Evolutionary conservation across 2,113 vertebrate genomes (phyloP), one percentile per base, ranked within the genome.

Genomic region (Xenopus laevis): DNA sequence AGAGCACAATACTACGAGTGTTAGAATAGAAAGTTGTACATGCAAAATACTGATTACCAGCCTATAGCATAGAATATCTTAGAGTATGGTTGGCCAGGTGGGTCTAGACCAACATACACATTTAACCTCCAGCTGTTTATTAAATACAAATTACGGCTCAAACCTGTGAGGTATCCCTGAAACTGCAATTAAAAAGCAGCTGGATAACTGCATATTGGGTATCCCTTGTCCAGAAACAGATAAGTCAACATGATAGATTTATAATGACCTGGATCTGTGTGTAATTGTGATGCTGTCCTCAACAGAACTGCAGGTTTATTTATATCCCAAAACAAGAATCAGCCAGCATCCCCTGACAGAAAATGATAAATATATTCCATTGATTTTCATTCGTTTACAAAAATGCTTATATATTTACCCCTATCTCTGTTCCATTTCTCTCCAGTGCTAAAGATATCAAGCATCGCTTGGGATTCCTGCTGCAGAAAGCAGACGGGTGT

Each of bases 371-470:
- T 50, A 71, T 62, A 50, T 47, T 62, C 12, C 47, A n/a, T 71
- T 9, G 15, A 40, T 6, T 30, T 7, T 20, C 20, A 16, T 44
- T 10, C 4, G 4, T 50, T 50, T 50, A 16, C 10, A 50, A 50
- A 50, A 2, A 40, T 40, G 33, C 33, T 7, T 40, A 9, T 40
- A 40, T 40, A 40, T 40, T 40, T 40, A 40, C 2, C 33, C 8
- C 23, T 21, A n/a, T 16, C 18, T 44, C 17, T 65, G 33, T 65
- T 65, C 4, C 79, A n/a, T 15, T 80, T 78, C 71, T 67, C 59
- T 13, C 17, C 87, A 97, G 96, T 57, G 95, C 95, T 68, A 98
- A 97, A 86, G 95, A 95, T 71, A 97, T 98, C 88, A 98, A 97
- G 77, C 93, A 96, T 82, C 93, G 95, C 58, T 89, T 98, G 17